Evolutionary conservation across 2,113 vertebrate species (phyloP).

Genomic region (Epinephelus fuscoguttatus): DNA sequence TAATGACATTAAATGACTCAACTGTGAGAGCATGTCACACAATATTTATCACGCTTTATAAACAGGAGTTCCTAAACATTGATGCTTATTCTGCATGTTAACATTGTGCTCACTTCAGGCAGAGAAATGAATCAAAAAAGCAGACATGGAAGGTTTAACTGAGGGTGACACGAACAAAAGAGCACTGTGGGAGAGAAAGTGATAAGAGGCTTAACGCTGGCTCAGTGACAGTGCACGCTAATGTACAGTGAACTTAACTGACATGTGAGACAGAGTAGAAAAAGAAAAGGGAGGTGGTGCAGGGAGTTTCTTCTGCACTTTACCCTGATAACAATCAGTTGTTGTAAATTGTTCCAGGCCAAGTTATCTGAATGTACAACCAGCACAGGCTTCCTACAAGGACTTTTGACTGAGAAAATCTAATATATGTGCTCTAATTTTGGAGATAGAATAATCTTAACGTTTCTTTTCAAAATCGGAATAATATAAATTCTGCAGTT

Average conservation of each 20-base stretch:
- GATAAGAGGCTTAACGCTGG: constrained; percentile 65
- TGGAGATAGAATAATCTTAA: too few relatives aligned
- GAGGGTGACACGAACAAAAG: constrained; percentile 45
- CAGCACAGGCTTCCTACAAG: too few relatives aligned
- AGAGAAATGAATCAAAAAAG: not conserved
- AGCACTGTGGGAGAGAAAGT: constrained; percentile 55
- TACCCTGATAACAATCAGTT: constrained; percentile 5
- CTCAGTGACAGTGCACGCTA: constrained; percentile 26
- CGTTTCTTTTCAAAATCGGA: too few relatives aligned
- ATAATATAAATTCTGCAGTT: too few relatives aligned
- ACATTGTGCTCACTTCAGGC: not conserved
- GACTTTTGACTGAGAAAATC: too few relatives aligned
- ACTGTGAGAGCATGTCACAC: not conserved
- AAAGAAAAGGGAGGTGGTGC: not conserved
- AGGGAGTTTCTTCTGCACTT: not conserved
- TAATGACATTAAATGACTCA: not conserved
- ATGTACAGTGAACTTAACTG: constrained; percentile 28
- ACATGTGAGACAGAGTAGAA: not conserved
- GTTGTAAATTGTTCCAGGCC: not conserved
- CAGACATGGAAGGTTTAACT: constrained; percentile 28
- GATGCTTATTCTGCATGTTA: not conserved
- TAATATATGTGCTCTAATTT: too few relatives aligned
- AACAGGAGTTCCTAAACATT: not conserved
- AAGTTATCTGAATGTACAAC: not conserved
- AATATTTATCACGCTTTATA: not conserved